Conservation (phyloP, 2,888 invertebrate species). For the Zygothrica quintamaculata region DNA sequence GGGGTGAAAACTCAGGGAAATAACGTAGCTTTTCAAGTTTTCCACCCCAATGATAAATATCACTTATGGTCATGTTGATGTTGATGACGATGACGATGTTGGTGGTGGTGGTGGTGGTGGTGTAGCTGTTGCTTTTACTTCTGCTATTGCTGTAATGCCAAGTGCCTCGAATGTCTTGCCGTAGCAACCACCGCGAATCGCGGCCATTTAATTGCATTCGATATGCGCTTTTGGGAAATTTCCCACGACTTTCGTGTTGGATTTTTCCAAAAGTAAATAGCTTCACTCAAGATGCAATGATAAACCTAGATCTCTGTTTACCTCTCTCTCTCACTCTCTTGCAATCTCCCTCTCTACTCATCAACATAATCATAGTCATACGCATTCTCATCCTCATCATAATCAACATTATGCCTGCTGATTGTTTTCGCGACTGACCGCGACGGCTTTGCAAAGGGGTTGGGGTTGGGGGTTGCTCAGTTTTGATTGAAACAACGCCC, state of each 20-base stretch:
- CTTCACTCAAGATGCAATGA: slow-evolving; percentile 41
- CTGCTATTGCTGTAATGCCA: slow-evolving; percentile 35
- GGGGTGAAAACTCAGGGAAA: slow-evolving; percentile 73
- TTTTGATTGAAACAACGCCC: slow-evolving; percentile 41
- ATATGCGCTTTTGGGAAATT: slow-evolving; percentile 77
- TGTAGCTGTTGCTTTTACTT: slow-evolving; percentile 30
- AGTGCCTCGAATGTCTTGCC: slow-evolving; percentile 34
- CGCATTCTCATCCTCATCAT: slow-evolving; percentile 47
- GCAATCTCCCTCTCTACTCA: slow-evolving; percentile 12
- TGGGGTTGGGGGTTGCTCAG: slow-evolving; percentile 39
- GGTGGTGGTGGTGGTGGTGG: slow-evolving; percentile 15
- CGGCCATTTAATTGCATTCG: slow-evolving; percentile 76
- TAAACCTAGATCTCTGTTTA: slow-evolving; percentile 40
- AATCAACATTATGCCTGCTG: slow-evolving; percentile 67
- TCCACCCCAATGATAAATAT: slow-evolving; percentile 46
- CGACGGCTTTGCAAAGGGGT: slow-evolving; percentile 53
- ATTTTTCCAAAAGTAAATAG: slow-evolving; percentile 63
- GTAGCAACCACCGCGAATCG: slow-evolving; percentile 69
- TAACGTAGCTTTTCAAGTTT: slow-evolving; percentile 63
- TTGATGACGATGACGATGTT: not conserved
- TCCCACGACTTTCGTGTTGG: slow-evolving; percentile 76
- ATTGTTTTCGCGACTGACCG: slow-evolving; percentile 77
- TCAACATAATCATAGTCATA: slow-evolving; percentile 43
- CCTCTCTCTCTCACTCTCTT: slow-evolving; percentile 12
- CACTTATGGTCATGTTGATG: no score